Evolutionary conservation across 2,888 invertebrate species (phyloP), one percentile per base, ranked within the genome.

Genomic region (Eupithecia dodoneata): DNA sequence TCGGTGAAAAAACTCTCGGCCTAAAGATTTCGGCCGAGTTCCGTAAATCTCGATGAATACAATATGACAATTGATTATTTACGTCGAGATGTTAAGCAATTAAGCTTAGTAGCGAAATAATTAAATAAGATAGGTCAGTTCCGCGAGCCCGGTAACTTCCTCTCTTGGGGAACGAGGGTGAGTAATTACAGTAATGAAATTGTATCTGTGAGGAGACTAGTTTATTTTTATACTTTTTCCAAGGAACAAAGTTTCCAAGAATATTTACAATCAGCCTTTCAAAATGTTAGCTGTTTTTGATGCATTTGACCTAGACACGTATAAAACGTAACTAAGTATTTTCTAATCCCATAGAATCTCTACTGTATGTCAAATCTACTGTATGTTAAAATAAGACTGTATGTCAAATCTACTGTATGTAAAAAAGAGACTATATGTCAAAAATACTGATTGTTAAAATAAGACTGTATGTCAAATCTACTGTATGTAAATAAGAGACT

Each of bases 81-180:
- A 30, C 18, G 30, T 30, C 30, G 12, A 30, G 30, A 63, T 12
- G 63, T 30, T 18, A 63, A 30, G 10, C 63, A 63, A 63, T 18
- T 30, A 63, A 63, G 30, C 2, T 10, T 63, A 12, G 30, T 63
- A 63, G 30, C 30, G 18, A 63, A 63, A 10, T 63, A 30, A 63
- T 63, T 63, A 63, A 63, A 30, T 30, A 63, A 63, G 63, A 63
- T 63, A 63, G 63, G 30, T 63, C 63, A 63, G 63, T 63, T 63
- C 30, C 10, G 63, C 18, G 30, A 63, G 63, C 12, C 10, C 2
- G 12, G 18, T 63, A 18, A 63, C 30, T 63, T 63, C 12, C 30
- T 63, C 63, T 63, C 63, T 63, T 30, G 63, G 18, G 63, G 30
- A 30, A 63, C 30, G 30, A 63, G 63, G 63, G 63, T 63, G 30